Percentiles rank a stretch among this genome's conserved stretches.
Conservation (phyloP, 2,888 invertebrate genomes). For the Leptopilina myrica region DNA sequence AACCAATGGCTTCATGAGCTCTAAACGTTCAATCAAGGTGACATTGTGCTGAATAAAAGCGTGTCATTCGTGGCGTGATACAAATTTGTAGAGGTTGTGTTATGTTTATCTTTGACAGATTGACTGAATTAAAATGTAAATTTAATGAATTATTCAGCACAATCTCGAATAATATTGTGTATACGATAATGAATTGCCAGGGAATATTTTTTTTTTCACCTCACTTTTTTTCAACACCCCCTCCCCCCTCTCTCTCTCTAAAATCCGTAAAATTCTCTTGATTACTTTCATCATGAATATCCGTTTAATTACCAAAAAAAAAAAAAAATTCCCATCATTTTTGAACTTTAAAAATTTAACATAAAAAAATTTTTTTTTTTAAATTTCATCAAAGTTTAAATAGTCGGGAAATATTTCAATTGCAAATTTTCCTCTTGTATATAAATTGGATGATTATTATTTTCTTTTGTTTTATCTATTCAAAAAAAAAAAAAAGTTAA, state of each 20-base stretch:
- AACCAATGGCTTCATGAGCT: conserved; percentile 26
- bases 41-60: conserved; percentile 39
- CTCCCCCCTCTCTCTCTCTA: background rate
- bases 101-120: conserved; percentile 40
- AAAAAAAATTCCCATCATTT: background rate
- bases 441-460: no score
- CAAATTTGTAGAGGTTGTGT: conserved; percentile 32
- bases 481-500: background rate
- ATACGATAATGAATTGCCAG: conserved; percentile 21
- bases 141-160: conserved; percentile 37
- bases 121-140: conserved; percentile 39
- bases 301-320: background rate
- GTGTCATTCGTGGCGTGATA: conserved; percentile 27
- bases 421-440: no score
- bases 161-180: conserved; percentile 19
- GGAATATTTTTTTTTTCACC: conserved; percentile 1
- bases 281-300: conserved; percentile 5
- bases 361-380: no score
- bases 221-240: background rate
- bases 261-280: background rate
- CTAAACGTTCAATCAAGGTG: conserved; percentile 29
- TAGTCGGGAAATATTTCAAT: no score
- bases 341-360: background rate
- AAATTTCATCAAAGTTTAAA: no score
- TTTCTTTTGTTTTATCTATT: no score